Evolutionary conservation across 2,797 vertebrate genomes (phyloP).

Genomic region (Micromesistius poutassou): DNA sequence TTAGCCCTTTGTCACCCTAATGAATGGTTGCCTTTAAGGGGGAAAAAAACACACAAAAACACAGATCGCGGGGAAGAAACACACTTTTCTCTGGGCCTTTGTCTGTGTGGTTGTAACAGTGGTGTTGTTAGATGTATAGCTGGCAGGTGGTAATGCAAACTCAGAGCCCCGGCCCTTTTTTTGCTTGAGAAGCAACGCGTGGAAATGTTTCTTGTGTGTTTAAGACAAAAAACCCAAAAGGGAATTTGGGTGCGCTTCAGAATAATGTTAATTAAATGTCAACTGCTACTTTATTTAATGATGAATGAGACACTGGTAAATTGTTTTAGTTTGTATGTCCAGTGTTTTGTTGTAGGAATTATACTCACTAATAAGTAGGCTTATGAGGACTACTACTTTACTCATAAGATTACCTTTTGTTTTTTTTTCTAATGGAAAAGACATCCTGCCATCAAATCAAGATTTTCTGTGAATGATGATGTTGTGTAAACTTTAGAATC

Average conservation of each 20-base stretch:
- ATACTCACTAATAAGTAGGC: neutral
- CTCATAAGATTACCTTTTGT: neutral
- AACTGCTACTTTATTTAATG: neutral
- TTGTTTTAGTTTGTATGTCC: neutral
- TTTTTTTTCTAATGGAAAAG: neutral
- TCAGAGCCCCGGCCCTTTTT: slow-evolving; percentile 59
- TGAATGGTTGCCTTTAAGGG: slow-evolving; percentile 89
- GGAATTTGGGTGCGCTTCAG: neutral
- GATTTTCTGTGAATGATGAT: too few species aligned
- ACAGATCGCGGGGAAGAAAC: slow-evolving; percentile 64
- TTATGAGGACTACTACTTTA: neutral
- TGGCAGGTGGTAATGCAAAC: slow-evolving; percentile 88
- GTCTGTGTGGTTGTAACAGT: slow-evolving; percentile 84
- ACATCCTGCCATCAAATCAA: neutral
- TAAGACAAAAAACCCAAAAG: neutral
- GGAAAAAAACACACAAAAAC: slow-evolving; percentile 69
- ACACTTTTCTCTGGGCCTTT: slow-evolving; percentile 85
- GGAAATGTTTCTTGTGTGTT: slow-evolving; percentile 14
- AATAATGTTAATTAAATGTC: neutral
- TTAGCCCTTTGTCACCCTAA: slow-evolving; percentile 88
- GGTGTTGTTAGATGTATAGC: slow-evolving; percentile 80
- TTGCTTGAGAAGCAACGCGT: slow-evolving; percentile 35
- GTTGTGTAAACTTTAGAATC: too few species aligned
- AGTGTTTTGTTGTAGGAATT: neutral
- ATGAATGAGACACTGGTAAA: neutral